Percentiles rank a stretch among this genome's conserved stretches.
phyloP scores from a whole-genome alignment of 2,113 vertebrate species.

The Morone saxatilis region DNA sequence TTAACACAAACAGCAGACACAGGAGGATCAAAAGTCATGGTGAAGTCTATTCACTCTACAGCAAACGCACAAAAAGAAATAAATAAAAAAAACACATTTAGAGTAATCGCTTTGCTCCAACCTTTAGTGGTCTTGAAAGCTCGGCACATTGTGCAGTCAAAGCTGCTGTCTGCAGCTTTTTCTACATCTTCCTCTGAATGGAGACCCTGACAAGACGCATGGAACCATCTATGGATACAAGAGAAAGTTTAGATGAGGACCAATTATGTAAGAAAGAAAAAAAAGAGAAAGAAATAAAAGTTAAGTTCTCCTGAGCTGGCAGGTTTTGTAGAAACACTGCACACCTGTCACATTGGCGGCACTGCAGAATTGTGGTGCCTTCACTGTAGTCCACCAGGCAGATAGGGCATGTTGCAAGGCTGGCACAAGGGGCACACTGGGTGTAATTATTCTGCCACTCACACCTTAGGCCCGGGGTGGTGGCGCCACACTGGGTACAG shows the following conservation, averaged over 20 bases:
- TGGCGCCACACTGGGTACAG: slow-evolving; percentile 95
- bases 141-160: slow-evolving; percentile 96
- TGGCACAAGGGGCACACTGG: slow-evolving; percentile 95
- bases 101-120: slow-evolving; percentile 30
- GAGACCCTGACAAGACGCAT: slow-evolving; percentile 96
- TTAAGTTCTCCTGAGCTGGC: slow-evolving; percentile 2
- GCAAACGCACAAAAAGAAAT: not conserved
- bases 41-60: not conserved
- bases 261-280: slow-evolving; percentile 12
- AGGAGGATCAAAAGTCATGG: not conserved
- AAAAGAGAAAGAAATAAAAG: not conserved
- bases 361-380: slow-evolving; percentile 95
- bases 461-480: slow-evolving; percentile 92
- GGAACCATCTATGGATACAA: slow-evolving; percentile 91
- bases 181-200: slow-evolving; percentile 96
- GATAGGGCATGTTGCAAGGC: slow-evolving; percentile 91
- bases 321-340: slow-evolving; percentile 35
- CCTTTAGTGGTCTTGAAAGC: slow-evolving; percentile 89
- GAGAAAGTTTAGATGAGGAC: slow-evolving; percentile 22
- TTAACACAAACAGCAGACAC: slow-evolving; percentile 18
- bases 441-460: slow-evolving; percentile 99
- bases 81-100: not conserved
- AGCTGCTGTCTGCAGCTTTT: slow-evolving; percentile 91
- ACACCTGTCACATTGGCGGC: slow-evolving; percentile 95
- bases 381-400: slow-evolving; percentile 92